A percentile compares a stretch with the other conserved stretches of the same genome.
Evolutionary conservation across 1,140 invertebrate species (phyloP).

Genomic region (Ericerus pela): DNA sequence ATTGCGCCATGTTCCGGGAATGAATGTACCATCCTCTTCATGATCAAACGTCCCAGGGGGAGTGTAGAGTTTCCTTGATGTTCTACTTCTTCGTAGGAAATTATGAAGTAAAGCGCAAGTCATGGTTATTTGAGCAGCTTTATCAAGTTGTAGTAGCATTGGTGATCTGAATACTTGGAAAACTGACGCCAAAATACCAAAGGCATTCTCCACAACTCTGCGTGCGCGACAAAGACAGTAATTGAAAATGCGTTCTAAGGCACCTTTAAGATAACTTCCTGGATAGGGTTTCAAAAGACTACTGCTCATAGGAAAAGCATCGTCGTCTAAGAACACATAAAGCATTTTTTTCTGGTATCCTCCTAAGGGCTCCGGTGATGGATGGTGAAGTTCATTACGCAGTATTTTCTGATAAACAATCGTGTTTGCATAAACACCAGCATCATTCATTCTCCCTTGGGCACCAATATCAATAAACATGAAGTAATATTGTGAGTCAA

Average conservation of each 20-base stretch:
- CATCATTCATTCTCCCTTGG: conserved; percentile 23
- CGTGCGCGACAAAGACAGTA: conserved; percentile 26
- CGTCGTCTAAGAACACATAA: conserved; percentile 28
- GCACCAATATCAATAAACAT: conserved; percentile 25
- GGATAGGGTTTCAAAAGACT: conserved; percentile 24
- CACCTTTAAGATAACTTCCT: conserved; percentile 12
- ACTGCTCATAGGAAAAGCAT: conserved; percentile 28
- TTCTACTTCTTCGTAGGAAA: conserved; percentile 16
- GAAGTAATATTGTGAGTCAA: conserved; percentile 21
- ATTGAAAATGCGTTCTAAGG: conserved; percentile 28
- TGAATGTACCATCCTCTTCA: neutral
- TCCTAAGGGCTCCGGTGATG: neutral
- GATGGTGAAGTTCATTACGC: neutral
- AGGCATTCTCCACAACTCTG: conserved; percentile 31
- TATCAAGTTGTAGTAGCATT: conserved; percentile 17
- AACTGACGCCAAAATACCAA: conserved; percentile 25
- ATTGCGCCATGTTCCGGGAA: neutral
- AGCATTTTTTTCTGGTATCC: no score
- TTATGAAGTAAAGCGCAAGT: conserved; percentile 14
- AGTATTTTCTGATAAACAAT: neutral
- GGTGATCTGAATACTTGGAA: conserved; percentile 19
- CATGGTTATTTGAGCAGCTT: conserved; percentile 13
- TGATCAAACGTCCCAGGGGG: conserved; percentile 9
- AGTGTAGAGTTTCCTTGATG: conserved; percentile 13
- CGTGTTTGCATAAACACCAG: conserved; percentile 18